Base-by-base conservation (phyloP, 1,140 invertebrate species). In the Pseudomyrmex sp. region DNA sequence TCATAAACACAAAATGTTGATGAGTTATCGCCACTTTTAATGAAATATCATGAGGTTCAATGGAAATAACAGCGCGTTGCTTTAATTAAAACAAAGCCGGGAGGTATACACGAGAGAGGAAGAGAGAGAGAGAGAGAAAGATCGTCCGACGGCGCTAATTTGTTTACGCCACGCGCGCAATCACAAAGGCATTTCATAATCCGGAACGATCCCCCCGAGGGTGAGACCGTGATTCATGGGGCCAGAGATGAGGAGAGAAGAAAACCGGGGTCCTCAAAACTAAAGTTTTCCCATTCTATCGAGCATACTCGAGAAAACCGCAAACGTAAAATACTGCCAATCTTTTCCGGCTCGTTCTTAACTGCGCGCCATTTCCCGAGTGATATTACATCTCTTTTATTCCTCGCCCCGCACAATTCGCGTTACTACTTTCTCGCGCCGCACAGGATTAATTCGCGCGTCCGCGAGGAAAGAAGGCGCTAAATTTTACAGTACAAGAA, bases 121-220 rank as follows among this genome's bases (percentile, higher is more conserved):
- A 35, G 35, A 35, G 35, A 5, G 35, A 46, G 23, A 13, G 13
- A 10, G 20, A 35, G 56, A 54, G 70, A 2, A 1, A 26, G 35
- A 5, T 48, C 52, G 61, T 46, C n/a, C 10, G 23, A 44, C 48
- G 50, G 5, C 58, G 44, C 54, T 87, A 87, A 88, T 87, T 87
- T 75, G 85, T 87, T 87, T 85, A 82, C 72, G 85, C 58, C 75
- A 59, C 18, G 59, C 26, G 20, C 61, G 82, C 85, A 88, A 89
- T 88, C 74, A 54, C 75, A 23, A 18, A 59, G 48, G 44, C 48
- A 77, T 83, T 88, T 80, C 54, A 76, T 84, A 88, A 88, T 86
- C 74, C 74, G 18, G 74, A 83, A 84, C 61, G 48, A 69, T 44
- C 46, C 65, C 74, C 58, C 20, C 18, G 66, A 48, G 56, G 35